A percentile compares a stretch with the other conserved stretches of the same genome.
Evolutionary conservation across 2,797 vertebrate species (phyloP).

Genomic region (Craterocephalus amniculus): DNA sequence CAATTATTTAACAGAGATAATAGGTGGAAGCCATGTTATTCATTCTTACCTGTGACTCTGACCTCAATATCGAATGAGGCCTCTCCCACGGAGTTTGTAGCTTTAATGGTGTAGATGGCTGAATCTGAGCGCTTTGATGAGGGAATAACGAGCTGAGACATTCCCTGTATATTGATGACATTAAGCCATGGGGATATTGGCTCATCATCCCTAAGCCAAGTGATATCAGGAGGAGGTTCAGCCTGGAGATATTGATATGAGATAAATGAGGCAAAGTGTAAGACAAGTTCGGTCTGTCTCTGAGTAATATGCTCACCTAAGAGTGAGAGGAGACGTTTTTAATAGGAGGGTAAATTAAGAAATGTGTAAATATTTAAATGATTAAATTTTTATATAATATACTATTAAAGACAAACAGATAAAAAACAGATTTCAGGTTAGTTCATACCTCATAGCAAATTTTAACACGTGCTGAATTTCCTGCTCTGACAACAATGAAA

Average conservation of each 20-base stretch:
- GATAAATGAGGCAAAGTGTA: conserved; percentile 26
- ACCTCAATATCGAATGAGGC: conserved; percentile 84
- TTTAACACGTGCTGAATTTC: conserved; percentile 82
- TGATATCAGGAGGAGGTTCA: conserved; percentile 84
- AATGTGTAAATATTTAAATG: neutral
- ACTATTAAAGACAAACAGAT: neutral
- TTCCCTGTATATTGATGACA: conserved; percentile 75
- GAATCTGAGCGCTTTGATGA: conserved; percentile 83
- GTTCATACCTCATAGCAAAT: conserved; percentile 86
- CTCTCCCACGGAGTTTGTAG: conserved; percentile 81
- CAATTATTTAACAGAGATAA: neutral
- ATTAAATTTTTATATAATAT: conserved; percentile 1
- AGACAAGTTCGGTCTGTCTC: conserved; percentile 3
- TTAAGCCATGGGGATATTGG: conserved; percentile 77
- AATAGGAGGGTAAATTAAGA: neutral
- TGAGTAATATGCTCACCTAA: conserved; percentile 11
- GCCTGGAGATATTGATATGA: conserved; percentile 74
- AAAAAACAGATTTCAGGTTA: conserved; percentile 1
- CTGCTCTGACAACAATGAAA: conserved; percentile 84
- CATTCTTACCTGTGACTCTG: conserved; percentile 86
- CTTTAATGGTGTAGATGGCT: conserved; percentile 83
- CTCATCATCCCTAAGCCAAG: conserved; percentile 88
- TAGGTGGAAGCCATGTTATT: neutral
- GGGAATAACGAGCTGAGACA: conserved; percentile 86
- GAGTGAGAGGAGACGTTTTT: neutral